phyloP scores from a whole-genome alignment of 2,113 vertebrate species.

The Limnothrissa miodon region DNA sequence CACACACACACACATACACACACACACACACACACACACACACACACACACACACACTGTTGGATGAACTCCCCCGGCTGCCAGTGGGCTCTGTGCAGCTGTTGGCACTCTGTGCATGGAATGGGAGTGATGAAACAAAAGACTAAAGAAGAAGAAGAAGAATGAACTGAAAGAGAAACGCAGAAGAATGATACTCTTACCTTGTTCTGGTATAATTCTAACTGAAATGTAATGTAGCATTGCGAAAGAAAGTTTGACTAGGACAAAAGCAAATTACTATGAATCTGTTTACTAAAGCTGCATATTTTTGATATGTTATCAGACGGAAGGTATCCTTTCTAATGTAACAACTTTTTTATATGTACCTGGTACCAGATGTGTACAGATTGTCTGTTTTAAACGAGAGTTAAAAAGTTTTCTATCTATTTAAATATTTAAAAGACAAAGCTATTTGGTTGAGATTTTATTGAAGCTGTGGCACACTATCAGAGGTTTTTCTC shows the following conservation, averaged over 20 bases:
- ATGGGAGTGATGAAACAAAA: constrained; percentile 18
- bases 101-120: constrained; percentile 24
- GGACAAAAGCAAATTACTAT: constrained; percentile 67
- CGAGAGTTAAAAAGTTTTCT: constrained; percentile 63
- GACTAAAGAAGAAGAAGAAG: constrained; percentile 1
- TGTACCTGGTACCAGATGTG: constrained; percentile 71
- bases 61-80: constrained; percentile 27
- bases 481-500: constrained; percentile 35
- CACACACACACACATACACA: constrained; percentile 45
- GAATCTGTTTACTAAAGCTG: constrained; percentile 83
- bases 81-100: constrained; percentile 29
- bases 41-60: constrained; percentile 43
- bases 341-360: constrained; percentile 77
- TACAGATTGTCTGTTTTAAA: constrained; percentile 70
- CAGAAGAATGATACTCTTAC: constrained; percentile 50
- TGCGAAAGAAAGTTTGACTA: constrained; percentile 76
- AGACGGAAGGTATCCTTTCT: constrained; percentile 76
- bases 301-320: constrained; percentile 88
- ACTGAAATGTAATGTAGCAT: constrained; percentile 79
- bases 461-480: constrained; percentile 47
- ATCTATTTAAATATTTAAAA: constrained; percentile 79
- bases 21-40: too few relatives aligned
- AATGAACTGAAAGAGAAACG: constrained; percentile 22
- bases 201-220: constrained; percentile 54
- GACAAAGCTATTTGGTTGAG: constrained; percentile 49